Conservation (phyloP, 2,113 vertebrate genomes). For the Colistium nudipinnis region DNA sequence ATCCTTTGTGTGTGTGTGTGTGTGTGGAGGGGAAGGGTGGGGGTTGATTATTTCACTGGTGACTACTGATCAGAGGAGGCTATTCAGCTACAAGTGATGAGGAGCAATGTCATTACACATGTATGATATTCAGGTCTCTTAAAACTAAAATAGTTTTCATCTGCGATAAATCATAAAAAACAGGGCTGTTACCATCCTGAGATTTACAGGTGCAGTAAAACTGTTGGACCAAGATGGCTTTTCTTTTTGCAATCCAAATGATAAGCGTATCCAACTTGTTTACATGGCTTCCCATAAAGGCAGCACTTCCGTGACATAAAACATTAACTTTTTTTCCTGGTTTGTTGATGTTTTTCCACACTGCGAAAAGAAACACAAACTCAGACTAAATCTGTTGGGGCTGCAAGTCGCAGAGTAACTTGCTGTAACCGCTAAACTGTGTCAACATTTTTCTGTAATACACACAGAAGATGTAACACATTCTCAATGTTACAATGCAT, state of each 20-base stretch:
- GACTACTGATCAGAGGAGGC: slow-evolving; percentile 60
- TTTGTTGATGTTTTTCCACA: neutral
- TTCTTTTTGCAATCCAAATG: neutral
- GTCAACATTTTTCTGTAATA: no score
- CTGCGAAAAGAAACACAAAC: no score
- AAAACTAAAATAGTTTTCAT: neutral
- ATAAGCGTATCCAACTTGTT: neutral
- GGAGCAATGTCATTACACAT: slow-evolving; percentile 25
- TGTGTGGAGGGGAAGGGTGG: slow-evolving; percentile 37
- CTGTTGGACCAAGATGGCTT: neutral
- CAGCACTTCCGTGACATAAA: no score
- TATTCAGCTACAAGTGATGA: slow-evolving; percentile 49
- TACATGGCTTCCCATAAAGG: neutral
- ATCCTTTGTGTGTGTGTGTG: slow-evolving; percentile 67
- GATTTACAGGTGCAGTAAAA: neutral
- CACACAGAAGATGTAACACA: no score
- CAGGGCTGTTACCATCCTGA: neutral
- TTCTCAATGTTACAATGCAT: no score
- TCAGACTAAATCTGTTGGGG: no score
- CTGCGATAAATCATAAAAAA: neutral
- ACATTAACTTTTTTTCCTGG: slow-evolving; percentile 18
- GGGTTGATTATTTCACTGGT: slow-evolving; percentile 56
- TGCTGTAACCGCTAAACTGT: no score
- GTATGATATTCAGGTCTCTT: slow-evolving; percentile 10
- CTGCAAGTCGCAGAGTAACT: no score